Percentiles rank a stretch among this genome's conserved stretches.
These are phyloP conservation scores for Aramus guarauna DNA, from an alignment of 2,113 vertebrate species.

Conservation along the genomic window DNA sequence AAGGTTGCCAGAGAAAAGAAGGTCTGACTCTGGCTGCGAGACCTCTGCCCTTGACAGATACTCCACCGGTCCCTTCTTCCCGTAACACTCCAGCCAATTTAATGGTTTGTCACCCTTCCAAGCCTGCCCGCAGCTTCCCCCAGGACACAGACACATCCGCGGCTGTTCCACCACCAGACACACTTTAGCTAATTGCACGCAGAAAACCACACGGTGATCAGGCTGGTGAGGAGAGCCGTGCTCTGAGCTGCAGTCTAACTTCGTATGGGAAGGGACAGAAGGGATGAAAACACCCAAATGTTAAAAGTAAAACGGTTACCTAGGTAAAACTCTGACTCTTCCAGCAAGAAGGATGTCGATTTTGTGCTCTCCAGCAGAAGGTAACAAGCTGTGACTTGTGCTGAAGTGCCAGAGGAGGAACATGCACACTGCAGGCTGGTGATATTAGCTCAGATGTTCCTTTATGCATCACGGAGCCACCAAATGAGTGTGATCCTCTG, in stretches of 20 bases:
- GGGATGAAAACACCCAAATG: background rate
- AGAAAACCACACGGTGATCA: background rate
- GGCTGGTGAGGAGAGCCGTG: background rate
- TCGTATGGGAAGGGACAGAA: too few relatives aligned
- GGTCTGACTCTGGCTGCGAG: background rate
- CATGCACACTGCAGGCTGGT: background rate
- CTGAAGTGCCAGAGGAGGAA: background rate
- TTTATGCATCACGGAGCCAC: background rate
- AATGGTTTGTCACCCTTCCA: background rate
- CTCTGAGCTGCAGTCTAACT: background rate
- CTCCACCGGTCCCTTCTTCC: background rate
- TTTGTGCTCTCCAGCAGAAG: background rate
- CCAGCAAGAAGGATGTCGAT: background rate
- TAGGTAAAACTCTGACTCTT: background rate
- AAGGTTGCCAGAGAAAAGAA: background rate
- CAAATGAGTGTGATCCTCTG: background rate
- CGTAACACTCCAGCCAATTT: background rate
- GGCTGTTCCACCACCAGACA: background rate
- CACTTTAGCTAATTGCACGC: background rate
- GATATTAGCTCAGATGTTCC: background rate
- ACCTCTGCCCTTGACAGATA: background rate
- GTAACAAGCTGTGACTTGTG: background rate
- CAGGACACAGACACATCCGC: accelerated
- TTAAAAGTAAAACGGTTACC: background rate
- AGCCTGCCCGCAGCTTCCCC: background rate